Conservation (phyloP, 2,888 invertebrate species). For the Torymus auratus region DNA sequence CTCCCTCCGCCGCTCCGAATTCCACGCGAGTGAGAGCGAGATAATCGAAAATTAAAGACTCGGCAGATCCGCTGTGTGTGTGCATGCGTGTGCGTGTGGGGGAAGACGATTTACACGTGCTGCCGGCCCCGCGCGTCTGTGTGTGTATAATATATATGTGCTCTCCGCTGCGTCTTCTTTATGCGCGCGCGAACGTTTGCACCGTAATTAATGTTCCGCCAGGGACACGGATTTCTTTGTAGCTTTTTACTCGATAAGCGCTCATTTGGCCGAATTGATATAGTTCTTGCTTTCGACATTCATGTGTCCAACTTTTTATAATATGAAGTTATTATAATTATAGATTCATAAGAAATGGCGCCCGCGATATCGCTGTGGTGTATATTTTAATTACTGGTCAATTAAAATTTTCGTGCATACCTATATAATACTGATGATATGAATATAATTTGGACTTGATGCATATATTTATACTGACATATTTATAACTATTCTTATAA, state of each 20-base stretch:
- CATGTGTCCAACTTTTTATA: too few species aligned
- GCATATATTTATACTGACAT: too few species aligned
- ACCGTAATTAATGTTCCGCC: neutral
- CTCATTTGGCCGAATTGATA: too few species aligned
- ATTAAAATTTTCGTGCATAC: too few species aligned
- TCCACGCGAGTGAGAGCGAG: slow-evolving; percentile 42
- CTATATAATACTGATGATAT: too few species aligned
- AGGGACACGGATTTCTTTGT: neutral
- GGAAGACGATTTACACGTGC: slow-evolving; percentile 30
- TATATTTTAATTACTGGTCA: too few species aligned
- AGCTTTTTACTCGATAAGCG: neutral
- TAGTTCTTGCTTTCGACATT: too few species aligned
- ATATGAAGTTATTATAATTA: too few species aligned
- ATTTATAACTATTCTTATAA: too few species aligned
- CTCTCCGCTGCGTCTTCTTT: neutral
- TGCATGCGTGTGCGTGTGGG: neutral
- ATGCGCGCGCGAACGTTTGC: slow-evolving; percentile 1
- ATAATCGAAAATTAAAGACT: slow-evolving; percentile 53
- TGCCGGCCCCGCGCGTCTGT: neutral
- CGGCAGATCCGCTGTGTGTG: neutral
- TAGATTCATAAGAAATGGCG: too few species aligned
- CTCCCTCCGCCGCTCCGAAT: slow-evolving; percentile 23
- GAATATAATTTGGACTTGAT: too few species aligned
- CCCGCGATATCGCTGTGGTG: too few species aligned
- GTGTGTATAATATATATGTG: neutral